Base-by-base conservation (phyloP, 1,140 invertebrate species). In the Zaprionus taronus region DNA sequence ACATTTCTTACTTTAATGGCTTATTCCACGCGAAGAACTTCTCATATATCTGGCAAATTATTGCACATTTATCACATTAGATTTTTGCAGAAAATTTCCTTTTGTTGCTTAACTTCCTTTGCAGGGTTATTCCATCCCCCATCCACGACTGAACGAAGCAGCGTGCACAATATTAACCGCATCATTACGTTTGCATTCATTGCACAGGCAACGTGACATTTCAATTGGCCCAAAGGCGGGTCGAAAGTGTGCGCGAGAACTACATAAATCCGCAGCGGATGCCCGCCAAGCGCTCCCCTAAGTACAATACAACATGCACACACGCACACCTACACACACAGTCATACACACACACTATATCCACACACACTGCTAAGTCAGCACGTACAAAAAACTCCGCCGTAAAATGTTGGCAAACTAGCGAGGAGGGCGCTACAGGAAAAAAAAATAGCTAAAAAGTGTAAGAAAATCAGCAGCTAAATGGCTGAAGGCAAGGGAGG, bases 101-200 rank as follows among this genome's bases (percentile, higher is more conserved):
- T 51, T 51, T 51, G 47, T 51, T 51, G 47, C 47, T 51, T 49
- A 49, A 49, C 20, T 20, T n/a, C n/a, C n/a, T n/a, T n/a, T 49
- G 47, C 47, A 51, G 47, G n/a, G 20, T 14, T 51, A 22, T 24
- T 4, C n/a, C n/a, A n/a, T n/a, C 7, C 47, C 2, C 44, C 17
- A 3, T 17, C 14, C 15, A n/a, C 2, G 15, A 2, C 41, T 17
- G 41, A 38, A 38, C 14, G 12, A 2, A 38, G 14, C 7, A 57
- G 74, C 69, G 60, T 67, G 58, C 53, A 76, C 60, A 60, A 57
- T 73, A 83, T 86, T 86, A 87, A 79, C 71, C 83, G 74, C 83
- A 77, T 86, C 83, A 86, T 86, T 86, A 86, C 81, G 78, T 78
- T 79, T 80, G 62, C 84, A 89, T 89, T 89, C 81, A 89, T 84